Conservation (phyloP, 2,888 invertebrate species). For the Macaria notata region DNA sequence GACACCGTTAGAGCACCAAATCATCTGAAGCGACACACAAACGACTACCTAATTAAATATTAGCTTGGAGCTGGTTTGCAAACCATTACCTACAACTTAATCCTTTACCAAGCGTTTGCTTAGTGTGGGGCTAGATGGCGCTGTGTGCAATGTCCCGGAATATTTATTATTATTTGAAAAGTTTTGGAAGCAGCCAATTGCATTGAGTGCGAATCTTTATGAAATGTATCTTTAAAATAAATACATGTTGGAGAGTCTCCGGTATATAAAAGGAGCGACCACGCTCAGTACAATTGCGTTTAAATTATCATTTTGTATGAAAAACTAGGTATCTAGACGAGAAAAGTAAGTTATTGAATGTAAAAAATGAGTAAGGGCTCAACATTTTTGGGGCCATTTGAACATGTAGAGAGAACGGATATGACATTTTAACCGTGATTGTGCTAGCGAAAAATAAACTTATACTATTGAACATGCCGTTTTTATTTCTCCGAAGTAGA, state of each 20-base stretch:
- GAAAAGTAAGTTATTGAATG: slow-evolving; percentile 1
- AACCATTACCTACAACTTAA: too few species aligned
- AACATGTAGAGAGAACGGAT: slow-evolving; percentile 4
- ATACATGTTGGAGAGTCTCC: slow-evolving; percentile 15
- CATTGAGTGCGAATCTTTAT: slow-evolving; percentile 9
- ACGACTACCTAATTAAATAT: too few species aligned
- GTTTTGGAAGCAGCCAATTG: slow-evolving; percentile 1
- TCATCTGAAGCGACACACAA: too few species aligned
- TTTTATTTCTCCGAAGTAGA: not conserved
- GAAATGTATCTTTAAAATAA: slow-evolving; percentile 11
- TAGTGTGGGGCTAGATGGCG: too few species aligned
- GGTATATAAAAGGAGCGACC: slow-evolving; percentile 14
- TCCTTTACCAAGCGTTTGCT: too few species aligned
- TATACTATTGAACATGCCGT: slow-evolving; percentile 13
- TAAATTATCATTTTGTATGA: slow-evolving; percentile 18
- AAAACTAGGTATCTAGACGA: slow-evolving; percentile 9
- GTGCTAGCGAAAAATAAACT: slow-evolving; percentile 30
- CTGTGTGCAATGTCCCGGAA: too few species aligned
- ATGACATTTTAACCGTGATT: slow-evolving; percentile 31
- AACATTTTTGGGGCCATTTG: slow-evolving; percentile 18
- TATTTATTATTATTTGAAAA: too few species aligned
- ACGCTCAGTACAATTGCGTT: slow-evolving; percentile 24
- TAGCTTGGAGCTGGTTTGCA: too few species aligned
- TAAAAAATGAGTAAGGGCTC: slow-evolving; percentile 5
- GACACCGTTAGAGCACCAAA: too few species aligned